These are phyloP conservation scores for Protonemura montana DNA, from an alignment of 2,888 invertebrate species.

Conservation along the genomic window DNA sequence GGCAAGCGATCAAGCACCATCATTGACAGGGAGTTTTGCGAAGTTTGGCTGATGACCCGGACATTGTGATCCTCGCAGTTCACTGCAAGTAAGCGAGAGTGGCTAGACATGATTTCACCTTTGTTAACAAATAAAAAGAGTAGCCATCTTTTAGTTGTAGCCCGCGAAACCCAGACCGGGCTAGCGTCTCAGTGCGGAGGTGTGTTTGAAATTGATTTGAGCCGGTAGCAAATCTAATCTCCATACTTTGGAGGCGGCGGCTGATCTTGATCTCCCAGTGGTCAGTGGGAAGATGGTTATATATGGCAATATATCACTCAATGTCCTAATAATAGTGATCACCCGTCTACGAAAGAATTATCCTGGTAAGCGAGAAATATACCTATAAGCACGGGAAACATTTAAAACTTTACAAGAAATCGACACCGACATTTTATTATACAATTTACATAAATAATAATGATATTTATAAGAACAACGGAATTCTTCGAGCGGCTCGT, in stretches of 20 bases:
- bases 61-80: not conserved
- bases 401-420: not conserved
- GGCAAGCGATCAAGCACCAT: not conserved
- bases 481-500: not conserved
- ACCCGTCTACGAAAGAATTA: not conserved
- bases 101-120: not conserved
- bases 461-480: conserved; percentile 7
- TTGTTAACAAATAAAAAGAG: not conserved
- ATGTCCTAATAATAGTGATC: not conserved
- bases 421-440: not conserved
- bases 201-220: not conserved
- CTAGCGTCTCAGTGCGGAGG: not conserved
- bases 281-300: not conserved
- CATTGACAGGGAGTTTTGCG: not conserved
- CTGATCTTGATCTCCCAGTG: not conserved
- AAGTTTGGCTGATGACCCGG: not conserved
- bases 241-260: conserved; percentile 1
- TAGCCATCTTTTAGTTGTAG: too few relatives aligned
- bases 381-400: not conserved
- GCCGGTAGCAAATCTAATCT: conserved; percentile 25
- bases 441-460: not conserved
- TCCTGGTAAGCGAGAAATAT: not conserved
- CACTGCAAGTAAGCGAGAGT: not conserved
- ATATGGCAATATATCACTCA: not conserved
- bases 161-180: not conserved